These are phyloP conservation scores for Acanthacorydalis orientalis DNA, from an alignment of 2,888 invertebrate species.

Conservation along the genomic window DNA sequence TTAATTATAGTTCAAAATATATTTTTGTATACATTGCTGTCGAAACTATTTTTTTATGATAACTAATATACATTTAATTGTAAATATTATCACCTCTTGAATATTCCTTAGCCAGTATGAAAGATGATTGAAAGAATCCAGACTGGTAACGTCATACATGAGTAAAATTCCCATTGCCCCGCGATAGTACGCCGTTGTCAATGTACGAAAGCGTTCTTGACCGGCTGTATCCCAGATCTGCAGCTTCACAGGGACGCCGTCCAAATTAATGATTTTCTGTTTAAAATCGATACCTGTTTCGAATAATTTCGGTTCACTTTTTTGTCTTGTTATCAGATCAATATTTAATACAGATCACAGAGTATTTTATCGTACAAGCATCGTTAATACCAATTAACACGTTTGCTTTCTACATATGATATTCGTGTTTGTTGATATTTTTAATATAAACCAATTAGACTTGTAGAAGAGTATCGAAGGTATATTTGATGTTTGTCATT, in stretches of 20 bases:
- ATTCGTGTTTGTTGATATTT: too few relatives aligned
- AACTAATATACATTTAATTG: not conserved
- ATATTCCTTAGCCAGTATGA: slow-evolving; percentile 84
- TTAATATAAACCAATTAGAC: too few relatives aligned
- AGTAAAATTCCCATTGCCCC: slow-evolving; percentile 84
- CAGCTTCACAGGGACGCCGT: slow-evolving; percentile 69
- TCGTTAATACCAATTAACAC: too few relatives aligned
- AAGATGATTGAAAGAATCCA: slow-evolving; percentile 79
- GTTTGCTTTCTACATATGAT: too few relatives aligned
- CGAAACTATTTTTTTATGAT: not conserved
- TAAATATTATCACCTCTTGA: slow-evolving; percentile 58
- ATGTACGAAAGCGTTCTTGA: slow-evolving; percentile 52
- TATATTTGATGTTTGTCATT: too few relatives aligned
- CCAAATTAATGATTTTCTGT: slow-evolving; percentile 74
- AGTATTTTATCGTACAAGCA: too few relatives aligned
- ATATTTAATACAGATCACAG: too few relatives aligned
- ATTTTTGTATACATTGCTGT: not conserved
- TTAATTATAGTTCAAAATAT: too few relatives aligned
- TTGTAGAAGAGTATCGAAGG: too few relatives aligned
- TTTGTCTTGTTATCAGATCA: too few relatives aligned
- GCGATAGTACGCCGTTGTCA: slow-evolving; percentile 77
- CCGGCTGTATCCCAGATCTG: slow-evolving; percentile 86
- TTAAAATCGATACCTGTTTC: slow-evolving; percentile 73
- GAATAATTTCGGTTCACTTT: too few relatives aligned
- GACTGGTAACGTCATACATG: slow-evolving; percentile 80